phyloP scores from a whole-genome alignment of 1,140 invertebrate species.

The Drepana arcuata region DNA sequence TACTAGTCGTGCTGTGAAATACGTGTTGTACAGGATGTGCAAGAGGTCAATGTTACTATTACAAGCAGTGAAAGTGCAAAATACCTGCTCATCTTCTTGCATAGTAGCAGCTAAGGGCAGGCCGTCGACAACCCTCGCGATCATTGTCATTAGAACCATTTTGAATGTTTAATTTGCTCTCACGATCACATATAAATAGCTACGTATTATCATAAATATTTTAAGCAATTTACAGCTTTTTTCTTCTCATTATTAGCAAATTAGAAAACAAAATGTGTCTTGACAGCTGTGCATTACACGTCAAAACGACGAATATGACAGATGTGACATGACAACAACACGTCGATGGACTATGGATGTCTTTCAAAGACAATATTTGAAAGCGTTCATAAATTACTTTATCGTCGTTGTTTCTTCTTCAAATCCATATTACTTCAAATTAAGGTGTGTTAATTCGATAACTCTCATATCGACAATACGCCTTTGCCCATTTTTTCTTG shows the following conservation, averaged over 20 bases:
- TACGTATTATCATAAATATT: conserved; percentile 15
- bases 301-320: conserved; percentile 37
- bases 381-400: conserved; percentile 16
- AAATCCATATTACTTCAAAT: too few relatives aligned
- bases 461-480: too few relatives aligned
- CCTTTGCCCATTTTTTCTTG: too few relatives aligned
- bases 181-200: conserved; percentile 20
- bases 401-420: too few relatives aligned
- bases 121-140: conserved; percentile 94
- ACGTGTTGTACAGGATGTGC: too few relatives aligned
- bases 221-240: conserved; percentile 30
- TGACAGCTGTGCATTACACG: conserved; percentile 48
- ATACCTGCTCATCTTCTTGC: conserved; percentile 98
- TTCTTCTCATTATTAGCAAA: conserved; percentile 53
- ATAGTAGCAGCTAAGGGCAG: conserved; percentile 96
- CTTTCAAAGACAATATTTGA: neutral
- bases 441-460: too few relatives aligned
- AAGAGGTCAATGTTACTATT: too few relatives aligned
- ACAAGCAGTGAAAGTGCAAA: too few relatives aligned
- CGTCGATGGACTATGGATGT: conserved; percentile 35
- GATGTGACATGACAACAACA: conserved; percentile 40
- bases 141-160: conserved; percentile 98
- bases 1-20: too few relatives aligned
- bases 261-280: conserved; percentile 28
- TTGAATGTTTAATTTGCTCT: conserved; percentile 50